These are phyloP conservation scores for Chironex yamaguchii DNA, from an alignment of 30 jellyfish, hydroid and myxozoan genomes.

Conservation along the genomic window DNA sequence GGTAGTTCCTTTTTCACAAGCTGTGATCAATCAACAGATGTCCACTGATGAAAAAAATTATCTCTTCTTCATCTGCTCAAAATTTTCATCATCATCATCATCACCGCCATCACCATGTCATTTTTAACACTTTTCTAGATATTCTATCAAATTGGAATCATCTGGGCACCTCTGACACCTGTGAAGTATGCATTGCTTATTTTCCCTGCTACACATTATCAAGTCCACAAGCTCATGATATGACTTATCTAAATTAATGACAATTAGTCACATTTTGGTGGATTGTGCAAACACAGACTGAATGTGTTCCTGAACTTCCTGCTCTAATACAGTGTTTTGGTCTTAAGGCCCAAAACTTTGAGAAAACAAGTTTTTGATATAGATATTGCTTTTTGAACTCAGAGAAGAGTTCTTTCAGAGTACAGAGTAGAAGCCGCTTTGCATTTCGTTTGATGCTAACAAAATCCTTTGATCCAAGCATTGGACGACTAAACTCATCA, in stretches of 20 bases:
- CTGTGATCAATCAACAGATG: conserved; percentile 69
- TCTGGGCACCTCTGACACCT: conserved; percentile 78
- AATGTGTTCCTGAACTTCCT: conserved; percentile 83
- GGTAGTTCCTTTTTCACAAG: conserved; percentile 66
- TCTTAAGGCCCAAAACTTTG: conserved; percentile 74
- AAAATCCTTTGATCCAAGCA: conserved; percentile 72
- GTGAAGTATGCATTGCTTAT: conserved; percentile 75
- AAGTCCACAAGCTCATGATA: conserved; percentile 24
- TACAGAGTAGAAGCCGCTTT: conserved; percentile 47
- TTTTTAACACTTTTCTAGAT: no score
- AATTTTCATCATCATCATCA: background rate
- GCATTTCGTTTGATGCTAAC: conserved; percentile 67
- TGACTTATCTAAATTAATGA: conserved; percentile 15
- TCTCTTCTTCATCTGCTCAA: conserved; percentile 34
- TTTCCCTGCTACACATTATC: conserved; percentile 53
- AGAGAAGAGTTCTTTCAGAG: conserved; percentile 51
- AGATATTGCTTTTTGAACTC: conserved; percentile 50
- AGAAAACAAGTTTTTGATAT: conserved; percentile 44
- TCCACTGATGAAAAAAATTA: conserved; percentile 74
- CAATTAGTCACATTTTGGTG: conserved; percentile 66
- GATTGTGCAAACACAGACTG: conserved; percentile 84
- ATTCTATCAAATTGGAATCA: background rate
- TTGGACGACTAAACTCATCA: conserved; percentile 55
- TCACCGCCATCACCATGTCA: no score
- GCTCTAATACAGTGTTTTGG: conserved; percentile 82